Conservation (phyloP, 2,113 vertebrate genomes). For the Cariama cristata region DNA sequence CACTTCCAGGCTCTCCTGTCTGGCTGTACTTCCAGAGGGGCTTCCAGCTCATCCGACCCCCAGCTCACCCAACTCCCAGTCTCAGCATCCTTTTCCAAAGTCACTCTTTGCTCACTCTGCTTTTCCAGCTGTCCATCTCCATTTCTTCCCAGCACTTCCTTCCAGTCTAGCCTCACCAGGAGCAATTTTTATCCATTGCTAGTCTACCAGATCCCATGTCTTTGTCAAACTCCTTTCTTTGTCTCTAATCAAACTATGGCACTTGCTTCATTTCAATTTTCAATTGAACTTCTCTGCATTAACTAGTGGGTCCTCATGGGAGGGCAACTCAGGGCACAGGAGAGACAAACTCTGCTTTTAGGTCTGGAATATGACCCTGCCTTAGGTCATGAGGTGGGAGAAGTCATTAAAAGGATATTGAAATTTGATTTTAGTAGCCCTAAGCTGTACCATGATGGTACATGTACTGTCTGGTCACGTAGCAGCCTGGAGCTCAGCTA, state of each 20-base stretch:
- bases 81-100: background rate
- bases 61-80: background rate
- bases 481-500: background rate
- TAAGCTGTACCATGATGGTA: background rate
- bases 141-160: background rate
- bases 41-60: background rate
- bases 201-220: background rate
- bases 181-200: background rate
- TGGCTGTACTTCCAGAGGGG: background rate
- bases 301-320: background rate
- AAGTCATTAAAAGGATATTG: background rate
- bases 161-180: background rate
- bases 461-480: rapidly evolving
- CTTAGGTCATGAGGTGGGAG: background rate
- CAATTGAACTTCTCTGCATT: background rate
- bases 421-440: background rate
- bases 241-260: background rate
- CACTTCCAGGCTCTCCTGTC: background rate
- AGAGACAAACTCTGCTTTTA: background rate
- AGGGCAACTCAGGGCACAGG: background rate
- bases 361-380: background rate
- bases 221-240: background rate
- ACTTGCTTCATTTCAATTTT: background rate
- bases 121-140: background rate
- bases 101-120: rapidly evolving